phyloP scores from a whole-genome alignment of 2,888 invertebrate genomes.

The Scrobipalpa atriplicella region DNA sequence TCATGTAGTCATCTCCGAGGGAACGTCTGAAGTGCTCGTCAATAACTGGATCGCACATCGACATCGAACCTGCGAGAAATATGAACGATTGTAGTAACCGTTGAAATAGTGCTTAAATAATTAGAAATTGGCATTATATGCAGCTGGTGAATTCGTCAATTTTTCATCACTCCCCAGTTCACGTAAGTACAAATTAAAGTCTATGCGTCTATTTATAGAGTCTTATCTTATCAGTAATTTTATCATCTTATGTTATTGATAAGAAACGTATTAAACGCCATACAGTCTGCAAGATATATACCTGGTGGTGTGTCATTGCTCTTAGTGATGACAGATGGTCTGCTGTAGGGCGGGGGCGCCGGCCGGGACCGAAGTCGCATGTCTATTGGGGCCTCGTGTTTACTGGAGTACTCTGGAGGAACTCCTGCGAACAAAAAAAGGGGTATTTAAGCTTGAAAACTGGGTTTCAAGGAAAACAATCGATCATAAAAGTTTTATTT shows the following conservation, averaged over 20 bases:
- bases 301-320: constrained; percentile 71
- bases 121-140: no score
- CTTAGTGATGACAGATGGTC: constrained; percentile 87
- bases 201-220: not conserved
- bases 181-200: not conserved
- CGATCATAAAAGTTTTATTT: not conserved
- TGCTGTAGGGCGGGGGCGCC: constrained; percentile 84
- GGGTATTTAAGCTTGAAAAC: not conserved
- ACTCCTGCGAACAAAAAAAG: constrained; percentile 47
- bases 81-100: no score
- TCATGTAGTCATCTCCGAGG: constrained; percentile 91
- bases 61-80: constrained; percentile 83
- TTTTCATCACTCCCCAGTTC: no score
- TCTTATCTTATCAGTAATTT: not conserved
- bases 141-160: no score
- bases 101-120: no score
- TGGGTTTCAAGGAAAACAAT: not conserved
- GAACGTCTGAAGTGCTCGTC: constrained; percentile 98
- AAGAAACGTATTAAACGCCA: not conserved
- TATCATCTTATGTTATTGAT: not conserved
- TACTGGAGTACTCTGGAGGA: constrained; percentile 68
- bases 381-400: constrained; percentile 83
- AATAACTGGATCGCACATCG: constrained; percentile 94
- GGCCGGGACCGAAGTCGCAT: constrained; percentile 84
- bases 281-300: constrained; percentile 39